phyloP scores from a whole-genome alignment of 2,888 invertebrate species.

The Lydus trimaculatus region DNA sequence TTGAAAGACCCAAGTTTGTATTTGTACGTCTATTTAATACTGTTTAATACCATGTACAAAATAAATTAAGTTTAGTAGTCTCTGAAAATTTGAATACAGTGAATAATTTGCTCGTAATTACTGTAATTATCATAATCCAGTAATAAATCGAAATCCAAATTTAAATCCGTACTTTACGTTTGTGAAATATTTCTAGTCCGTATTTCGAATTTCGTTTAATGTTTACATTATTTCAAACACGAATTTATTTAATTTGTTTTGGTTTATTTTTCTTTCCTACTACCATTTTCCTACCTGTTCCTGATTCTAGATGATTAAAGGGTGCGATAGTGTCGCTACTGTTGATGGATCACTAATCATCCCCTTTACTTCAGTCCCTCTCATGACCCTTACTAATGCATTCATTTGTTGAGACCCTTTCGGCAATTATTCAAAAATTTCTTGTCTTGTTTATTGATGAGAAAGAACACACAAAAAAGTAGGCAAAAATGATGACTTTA shows the following conservation, averaged over 20 bases:
- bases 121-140: conserved; percentile 30
- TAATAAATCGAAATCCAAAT: conserved; percentile 23
- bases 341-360: conserved; percentile 44
- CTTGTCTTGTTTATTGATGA: neutral
- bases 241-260: neutral
- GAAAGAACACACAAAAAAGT: neutral
- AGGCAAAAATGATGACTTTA: conserved; percentile 2
- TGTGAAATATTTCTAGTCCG: neutral
- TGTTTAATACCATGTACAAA: neutral
- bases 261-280: neutral
- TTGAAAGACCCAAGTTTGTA: neutral
- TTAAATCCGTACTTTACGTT: conserved; percentile 7
- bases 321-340: conserved; percentile 46
- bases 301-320: conserved; percentile 36
- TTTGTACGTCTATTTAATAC: neutral
- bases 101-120: conserved; percentile 43
- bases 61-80: conserved; percentile 2
- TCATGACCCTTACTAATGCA: conserved; percentile 17
- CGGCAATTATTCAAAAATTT: conserved; percentile 42
- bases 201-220: neutral
- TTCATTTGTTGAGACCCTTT: conserved; percentile 29
- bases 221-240: neutral
- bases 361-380: conserved; percentile 9
- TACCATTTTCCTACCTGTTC: conserved; percentile 32
- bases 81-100: conserved; percentile 30